These are phyloP conservation scores for Polydrusus tereticollis DNA, from an alignment of 2,888 invertebrate genomes.

Conservation along the genomic window DNA sequence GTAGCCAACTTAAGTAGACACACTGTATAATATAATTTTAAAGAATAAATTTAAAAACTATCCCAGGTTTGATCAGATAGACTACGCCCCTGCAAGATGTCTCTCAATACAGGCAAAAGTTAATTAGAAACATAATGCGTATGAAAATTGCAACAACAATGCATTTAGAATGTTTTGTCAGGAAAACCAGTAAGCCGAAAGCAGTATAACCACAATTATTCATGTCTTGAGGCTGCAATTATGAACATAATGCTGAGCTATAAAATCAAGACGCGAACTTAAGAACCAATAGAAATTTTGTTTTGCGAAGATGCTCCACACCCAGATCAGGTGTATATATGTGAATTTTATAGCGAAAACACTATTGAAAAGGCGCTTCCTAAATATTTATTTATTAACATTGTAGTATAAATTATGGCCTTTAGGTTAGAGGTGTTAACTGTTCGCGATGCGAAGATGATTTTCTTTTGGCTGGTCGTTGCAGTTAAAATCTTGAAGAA, in stretches of 20 bases:
- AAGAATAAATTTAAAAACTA: too few relatives aligned
- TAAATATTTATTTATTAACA: constrained; percentile 31
- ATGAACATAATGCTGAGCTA: constrained; percentile 42
- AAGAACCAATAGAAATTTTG: constrained; percentile 46
- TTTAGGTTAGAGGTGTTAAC: constrained; percentile 39
- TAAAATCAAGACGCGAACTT: constrained; percentile 35
- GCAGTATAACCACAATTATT: constrained; percentile 39
- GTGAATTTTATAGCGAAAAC: constrained; percentile 22
- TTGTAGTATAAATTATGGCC: constrained; percentile 40
- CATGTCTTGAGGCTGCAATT: constrained; percentile 31
- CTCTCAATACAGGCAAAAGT: constrained; percentile 17
- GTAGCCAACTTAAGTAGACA: too few relatives aligned
- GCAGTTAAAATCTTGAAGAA: too few relatives aligned
- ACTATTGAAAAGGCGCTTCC: constrained; percentile 30
- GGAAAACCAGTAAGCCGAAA: constrained; percentile 19
- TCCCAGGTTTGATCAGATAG: too few relatives aligned
- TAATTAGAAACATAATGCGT: constrained; percentile 43
- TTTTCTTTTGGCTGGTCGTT: constrained; percentile 29
- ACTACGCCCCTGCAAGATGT: constrained; percentile 18
- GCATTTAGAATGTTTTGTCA: constrained; percentile 31
- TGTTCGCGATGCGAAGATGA: constrained; percentile 43
- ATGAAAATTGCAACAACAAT: constrained; percentile 39
- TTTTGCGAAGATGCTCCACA: constrained; percentile 35
- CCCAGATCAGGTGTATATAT: constrained; percentile 41
- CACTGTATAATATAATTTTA: too few relatives aligned